Conservation (phyloP, 2,797 vertebrate species). For the Gallirallus australis region DNA sequence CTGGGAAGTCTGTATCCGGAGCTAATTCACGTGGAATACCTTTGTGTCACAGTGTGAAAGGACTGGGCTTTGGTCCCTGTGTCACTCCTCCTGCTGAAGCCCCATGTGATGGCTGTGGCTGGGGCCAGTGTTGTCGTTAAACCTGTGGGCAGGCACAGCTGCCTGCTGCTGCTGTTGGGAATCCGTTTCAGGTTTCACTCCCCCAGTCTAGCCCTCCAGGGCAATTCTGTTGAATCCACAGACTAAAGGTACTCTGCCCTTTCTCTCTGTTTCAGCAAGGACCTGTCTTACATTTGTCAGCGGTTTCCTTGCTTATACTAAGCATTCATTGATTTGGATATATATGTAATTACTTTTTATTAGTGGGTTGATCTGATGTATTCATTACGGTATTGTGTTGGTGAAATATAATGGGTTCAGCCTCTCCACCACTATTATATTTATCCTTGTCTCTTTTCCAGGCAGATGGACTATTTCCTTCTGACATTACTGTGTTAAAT, state of each 20-base stretch:
- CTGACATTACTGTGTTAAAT: not conserved
- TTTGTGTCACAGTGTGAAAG: not conserved
- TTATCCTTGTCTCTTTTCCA: not conserved
- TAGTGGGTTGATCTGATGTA: not conserved
- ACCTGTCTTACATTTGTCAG: not conserved
- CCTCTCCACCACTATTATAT: not conserved
- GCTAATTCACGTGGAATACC: not conserved
- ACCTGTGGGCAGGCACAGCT: not conserved
- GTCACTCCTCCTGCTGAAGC: not conserved
- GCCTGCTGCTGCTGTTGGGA: not conserved
- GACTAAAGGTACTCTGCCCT: rapidly evolving
- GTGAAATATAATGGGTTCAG: not conserved
- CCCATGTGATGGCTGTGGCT: rapidly evolving
- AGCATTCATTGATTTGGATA: not conserved
- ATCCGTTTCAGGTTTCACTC: not conserved
- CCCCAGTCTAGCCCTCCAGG: not conserved
- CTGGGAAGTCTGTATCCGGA: not conserved
- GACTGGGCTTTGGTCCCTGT: not conserved
- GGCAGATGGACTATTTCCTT: not conserved
- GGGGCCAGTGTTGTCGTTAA: not conserved
- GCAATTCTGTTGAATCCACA: not conserved
- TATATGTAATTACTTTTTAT: not conserved
- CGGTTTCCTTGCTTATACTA: not conserved
- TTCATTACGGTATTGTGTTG: not conserved
- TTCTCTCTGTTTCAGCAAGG: not conserved